phyloP scores from a whole-genome alignment of 2,113 vertebrate species.

The Oreotragus oreotragus region DNA sequence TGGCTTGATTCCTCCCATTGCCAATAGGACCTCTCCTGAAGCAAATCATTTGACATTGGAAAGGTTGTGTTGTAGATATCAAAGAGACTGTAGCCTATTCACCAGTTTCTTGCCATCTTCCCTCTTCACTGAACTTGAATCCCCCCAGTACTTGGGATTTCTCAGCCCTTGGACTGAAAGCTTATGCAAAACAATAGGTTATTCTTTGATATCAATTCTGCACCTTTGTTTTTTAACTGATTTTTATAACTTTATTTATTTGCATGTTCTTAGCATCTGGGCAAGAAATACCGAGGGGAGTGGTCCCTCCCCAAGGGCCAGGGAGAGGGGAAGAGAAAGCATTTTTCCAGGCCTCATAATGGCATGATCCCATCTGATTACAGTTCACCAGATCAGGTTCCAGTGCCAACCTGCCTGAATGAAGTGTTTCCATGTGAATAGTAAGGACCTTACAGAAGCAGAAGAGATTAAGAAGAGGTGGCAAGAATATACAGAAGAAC shows the following conservation, averaged over 20 bases:
- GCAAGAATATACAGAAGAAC: not conserved
- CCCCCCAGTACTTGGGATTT: not conserved
- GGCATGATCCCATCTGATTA: not conserved
- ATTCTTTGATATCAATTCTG: not conserved
- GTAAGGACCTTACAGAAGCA: not conserved
- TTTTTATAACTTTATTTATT: slow-evolving; percentile 10
- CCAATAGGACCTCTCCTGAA: slow-evolving; percentile 63
- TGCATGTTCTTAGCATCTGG: slow-evolving; percentile 21
- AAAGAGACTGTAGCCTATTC: slow-evolving; percentile 52
- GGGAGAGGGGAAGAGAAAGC: not conserved
- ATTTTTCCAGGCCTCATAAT: not conserved
- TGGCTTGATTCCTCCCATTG: slow-evolving; percentile 54
- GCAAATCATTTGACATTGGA: slow-evolving; percentile 64
- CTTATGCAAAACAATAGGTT: not conserved
- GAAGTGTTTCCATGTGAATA: slow-evolving; percentile 29
- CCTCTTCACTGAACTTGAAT: slow-evolving; percentile 7
- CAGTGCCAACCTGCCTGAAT: not conserved
- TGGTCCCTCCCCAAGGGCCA: not conserved
- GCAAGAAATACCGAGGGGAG: slow-evolving; percentile 2
- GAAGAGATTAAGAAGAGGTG: not conserved
- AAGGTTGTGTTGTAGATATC: slow-evolving; percentile 55
- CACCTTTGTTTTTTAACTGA: not conserved
- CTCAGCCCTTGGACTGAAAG: not conserved
- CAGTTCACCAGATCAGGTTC: not conserved
- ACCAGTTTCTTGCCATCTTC: slow-evolving; percentile 26